Evolutionary conservation across 1,140 invertebrate genomes (phyloP), one percentile per base, ranked within the genome.

Genomic region (Ladona fulva): DNA sequence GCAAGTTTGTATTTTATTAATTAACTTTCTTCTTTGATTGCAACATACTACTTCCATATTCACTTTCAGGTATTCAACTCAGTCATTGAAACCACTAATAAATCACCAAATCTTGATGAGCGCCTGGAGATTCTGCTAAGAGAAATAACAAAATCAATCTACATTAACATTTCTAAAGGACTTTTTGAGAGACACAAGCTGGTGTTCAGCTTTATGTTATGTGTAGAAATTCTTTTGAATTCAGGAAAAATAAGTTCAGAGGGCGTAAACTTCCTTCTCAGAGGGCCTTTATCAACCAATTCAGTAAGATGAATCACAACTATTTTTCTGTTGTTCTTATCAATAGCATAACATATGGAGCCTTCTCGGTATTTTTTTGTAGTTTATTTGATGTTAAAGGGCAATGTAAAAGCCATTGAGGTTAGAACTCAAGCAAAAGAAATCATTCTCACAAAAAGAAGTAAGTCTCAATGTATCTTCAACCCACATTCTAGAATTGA

Each of bases 101-200:
- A 91, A 81, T 88, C 88, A 73, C 84, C 89, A 1, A 84, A 90
- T 24, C 85, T 96, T 0, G 84, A 89, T 11, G 82, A 84, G 37
- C 87, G 94, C 25, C 85, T 96, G 14, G 81, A 88, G 59, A 90
- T 89, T 74, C 86, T 97, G 0, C 88, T 91, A 78, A 83, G 87
- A 11, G 91, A 94, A 84, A 95, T 95, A 75, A 95, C 94, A 0
- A 87, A 92, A 77, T 91, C 92, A 0, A 88, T 97, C 5, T 97
- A 96, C 82, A 90, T 90, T 11, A 96, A 95, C 80, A 91, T 97
- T 25, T 96, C 94, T n/a, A 87, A 94, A 29, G 81, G 82, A 19
- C 86, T 97, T 7, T 97, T 97, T 85, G 95, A 97, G 85, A 91
- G 92, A 81, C 94, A 98, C 83, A 97, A 97, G 87, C 86, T 97